phyloP scores from a whole-genome alignment of 92 coral and sea anemone genomes.

The Virgularia gustaviana region DNA sequence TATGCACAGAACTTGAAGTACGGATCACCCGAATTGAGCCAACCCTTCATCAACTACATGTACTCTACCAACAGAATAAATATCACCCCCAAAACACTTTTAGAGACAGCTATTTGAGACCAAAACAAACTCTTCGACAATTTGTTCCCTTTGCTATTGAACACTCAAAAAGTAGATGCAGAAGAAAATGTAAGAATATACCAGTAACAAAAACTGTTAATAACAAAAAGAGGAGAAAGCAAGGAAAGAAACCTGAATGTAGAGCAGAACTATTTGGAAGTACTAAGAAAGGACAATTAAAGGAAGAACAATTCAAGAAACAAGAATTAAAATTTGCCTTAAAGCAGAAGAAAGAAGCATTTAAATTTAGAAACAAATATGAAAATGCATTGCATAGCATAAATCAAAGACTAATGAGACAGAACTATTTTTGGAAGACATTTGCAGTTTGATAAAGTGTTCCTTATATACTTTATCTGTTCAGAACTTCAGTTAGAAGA shows the following conservation, averaged over 20 bases:
- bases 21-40: not conserved
- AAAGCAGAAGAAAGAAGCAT: conserved; percentile 20
- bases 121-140: not conserved
- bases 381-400: conserved; percentile 35
- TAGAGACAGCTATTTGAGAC: conserved; percentile 2
- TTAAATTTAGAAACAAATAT: conserved; percentile 13
- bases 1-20: not conserved
- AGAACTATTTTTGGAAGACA: conserved; percentile 23
- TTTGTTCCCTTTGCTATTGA: conserved; percentile 25
- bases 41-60: conserved; percentile 25
- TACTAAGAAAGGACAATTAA: not conserved
- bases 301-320: not conserved
- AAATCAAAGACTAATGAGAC: conserved; percentile 9
- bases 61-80: conserved; percentile 8
- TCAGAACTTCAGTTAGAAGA: too few species aligned
- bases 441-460: too few species aligned
- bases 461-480: too few species aligned
- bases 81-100: too few species aligned
- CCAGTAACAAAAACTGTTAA: not conserved
- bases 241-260: not conserved
- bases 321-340: conserved; percentile 49
- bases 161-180: not conserved
- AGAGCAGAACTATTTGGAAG: not conserved
- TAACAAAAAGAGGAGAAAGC: not conserved
- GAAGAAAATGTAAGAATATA: not conserved